Evolutionary conservation across 2,113 vertebrate genomes (phyloP).

Genomic region (Cheirogaleus medius): DNA sequence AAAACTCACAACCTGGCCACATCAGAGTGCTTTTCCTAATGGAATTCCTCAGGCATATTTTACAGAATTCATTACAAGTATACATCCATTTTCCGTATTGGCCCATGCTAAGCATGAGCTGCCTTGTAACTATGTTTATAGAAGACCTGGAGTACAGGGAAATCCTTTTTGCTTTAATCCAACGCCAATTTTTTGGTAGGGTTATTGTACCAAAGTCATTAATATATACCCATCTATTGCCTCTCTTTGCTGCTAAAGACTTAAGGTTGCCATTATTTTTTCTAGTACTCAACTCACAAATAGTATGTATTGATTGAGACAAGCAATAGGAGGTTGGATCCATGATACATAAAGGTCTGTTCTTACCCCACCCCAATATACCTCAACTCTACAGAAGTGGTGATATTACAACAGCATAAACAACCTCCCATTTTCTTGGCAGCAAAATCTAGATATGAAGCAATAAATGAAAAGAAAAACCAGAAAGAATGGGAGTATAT

Average conservation of each 20-base stretch:
- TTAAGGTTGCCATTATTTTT: background rate
- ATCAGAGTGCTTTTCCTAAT: background rate
- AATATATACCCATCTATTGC: background rate
- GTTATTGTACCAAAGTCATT: background rate
- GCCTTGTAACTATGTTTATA: background rate
- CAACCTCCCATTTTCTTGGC: background rate
- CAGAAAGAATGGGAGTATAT: background rate
- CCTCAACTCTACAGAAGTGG: background rate
- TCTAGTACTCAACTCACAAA: background rate
- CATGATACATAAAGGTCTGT: background rate
- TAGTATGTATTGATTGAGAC: background rate
- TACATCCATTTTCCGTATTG: background rate
- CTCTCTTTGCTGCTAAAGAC: background rate
- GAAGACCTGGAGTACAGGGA: background rate
- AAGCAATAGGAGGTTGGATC: background rate
- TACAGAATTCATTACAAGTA: background rate
- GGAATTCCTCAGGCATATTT: background rate
- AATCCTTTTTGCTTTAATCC: background rate
- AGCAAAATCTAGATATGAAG: background rate
- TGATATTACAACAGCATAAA: background rate
- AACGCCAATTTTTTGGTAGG: background rate
- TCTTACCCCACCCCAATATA: background rate
- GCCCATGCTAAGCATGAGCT: background rate
- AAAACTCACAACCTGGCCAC: background rate
- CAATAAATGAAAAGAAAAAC: background rate